Percentiles rank a stretch among this genome's conserved stretches.
These are phyloP conservation scores for Urocyon cinereoargenteus DNA, from an alignment of 2,797 vertebrate genomes.

Conservation along the genomic window DNA sequence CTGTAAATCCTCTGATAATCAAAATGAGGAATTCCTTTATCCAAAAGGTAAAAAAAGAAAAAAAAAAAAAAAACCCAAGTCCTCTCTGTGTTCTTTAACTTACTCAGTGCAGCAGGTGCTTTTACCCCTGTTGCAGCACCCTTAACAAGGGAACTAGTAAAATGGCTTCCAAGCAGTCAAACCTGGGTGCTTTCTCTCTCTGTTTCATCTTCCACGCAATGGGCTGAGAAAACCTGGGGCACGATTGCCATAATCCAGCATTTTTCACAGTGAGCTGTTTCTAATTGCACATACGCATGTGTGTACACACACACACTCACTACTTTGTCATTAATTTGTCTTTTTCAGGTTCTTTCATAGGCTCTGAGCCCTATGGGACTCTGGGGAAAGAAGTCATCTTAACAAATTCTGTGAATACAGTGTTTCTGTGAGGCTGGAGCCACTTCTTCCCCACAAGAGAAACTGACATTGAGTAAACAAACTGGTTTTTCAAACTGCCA, in stretches of 20 bases:
- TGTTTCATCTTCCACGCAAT: not conserved
- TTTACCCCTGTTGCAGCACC: not conserved
- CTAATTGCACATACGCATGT: not conserved
- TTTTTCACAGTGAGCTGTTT: conserved; percentile 43
- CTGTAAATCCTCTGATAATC: conserved; percentile 65
- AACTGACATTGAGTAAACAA: not conserved
- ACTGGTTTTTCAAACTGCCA: not conserved
- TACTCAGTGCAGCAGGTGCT: not conserved
- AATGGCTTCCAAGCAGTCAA: not conserved
- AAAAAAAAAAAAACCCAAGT: not conserved
- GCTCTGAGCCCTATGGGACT: conserved; percentile 29
- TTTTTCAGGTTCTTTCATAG: not conserved
- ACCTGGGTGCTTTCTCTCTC: conserved; percentile 25
- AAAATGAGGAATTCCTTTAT: conserved; percentile 70
- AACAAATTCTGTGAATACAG: not conserved
- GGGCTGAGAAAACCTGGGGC: not conserved
- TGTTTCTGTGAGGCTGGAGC: not conserved
- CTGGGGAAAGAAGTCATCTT: not conserved
- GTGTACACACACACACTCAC: not conserved
- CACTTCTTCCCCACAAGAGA: conserved; percentile 39
- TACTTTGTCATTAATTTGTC: not conserved
- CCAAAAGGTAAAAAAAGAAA: conserved; percentile 57
- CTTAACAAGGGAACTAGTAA: not conserved
- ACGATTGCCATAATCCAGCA: not conserved
- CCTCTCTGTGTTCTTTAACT: not conserved